phyloP scores from a whole-genome alignment of 1,140 invertebrate genomes.

The Choristoneura fumiferana region DNA sequence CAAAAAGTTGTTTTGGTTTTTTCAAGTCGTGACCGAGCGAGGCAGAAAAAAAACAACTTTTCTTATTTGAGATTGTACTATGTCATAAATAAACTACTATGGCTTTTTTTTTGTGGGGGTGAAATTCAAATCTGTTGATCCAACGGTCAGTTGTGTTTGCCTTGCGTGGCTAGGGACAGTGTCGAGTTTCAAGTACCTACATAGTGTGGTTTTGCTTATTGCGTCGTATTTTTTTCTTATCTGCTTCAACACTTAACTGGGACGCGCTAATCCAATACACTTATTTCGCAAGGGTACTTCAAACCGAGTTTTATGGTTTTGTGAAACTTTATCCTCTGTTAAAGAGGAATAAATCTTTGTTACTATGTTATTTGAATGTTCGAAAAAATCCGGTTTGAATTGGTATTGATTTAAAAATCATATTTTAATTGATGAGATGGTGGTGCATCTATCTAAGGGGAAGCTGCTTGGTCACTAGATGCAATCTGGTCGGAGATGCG shows the following conservation, averaged over 20 bases:
- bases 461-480: conserved; percentile 73
- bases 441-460: conserved; percentile 60
- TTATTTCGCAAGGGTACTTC: conserved; percentile 34
- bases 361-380: no score
- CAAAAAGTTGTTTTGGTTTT: conserved; percentile 75
- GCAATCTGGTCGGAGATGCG: conserved; percentile 72
- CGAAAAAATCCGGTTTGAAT: not conserved
- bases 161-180: conserved; percentile 18
- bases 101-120: conserved; percentile 44
- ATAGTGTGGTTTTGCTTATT: conserved; percentile 31
- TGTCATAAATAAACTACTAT: conserved; percentile 61
- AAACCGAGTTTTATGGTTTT: conserved; percentile 9
- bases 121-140: conserved; percentile 51
- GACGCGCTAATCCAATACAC: conserved; percentile 51
- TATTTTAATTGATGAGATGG: conserved; percentile 69
- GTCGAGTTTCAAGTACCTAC: conserved; percentile 10
- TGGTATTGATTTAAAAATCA: conserved; percentile 31
- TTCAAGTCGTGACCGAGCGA: conserved; percentile 39
- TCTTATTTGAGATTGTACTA: conserved; percentile 64
- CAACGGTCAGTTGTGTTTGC: conserved; percentile 47
- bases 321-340: no score
- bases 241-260: conserved; percentile 38
- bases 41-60: conserved; percentile 40
- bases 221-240: conserved; percentile 56
- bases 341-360: no score